A percentile compares a stretch with the other conserved stretches of the same genome.
Evolutionary conservation across 2,797 vertebrate genomes (phyloP).

Genomic region (Galaxias olidus): DNA sequence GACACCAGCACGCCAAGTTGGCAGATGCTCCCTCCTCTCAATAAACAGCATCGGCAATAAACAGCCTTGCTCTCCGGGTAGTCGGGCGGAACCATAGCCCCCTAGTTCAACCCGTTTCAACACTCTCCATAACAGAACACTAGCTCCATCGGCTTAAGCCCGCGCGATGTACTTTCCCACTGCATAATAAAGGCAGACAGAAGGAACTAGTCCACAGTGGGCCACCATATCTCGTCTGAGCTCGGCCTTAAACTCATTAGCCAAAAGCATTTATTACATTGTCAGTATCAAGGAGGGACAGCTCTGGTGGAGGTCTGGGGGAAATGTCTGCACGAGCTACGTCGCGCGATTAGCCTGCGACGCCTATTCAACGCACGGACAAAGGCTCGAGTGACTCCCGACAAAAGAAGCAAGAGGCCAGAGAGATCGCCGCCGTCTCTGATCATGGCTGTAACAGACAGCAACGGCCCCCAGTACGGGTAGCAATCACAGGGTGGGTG

Average conservation of each 20-base stretch:
- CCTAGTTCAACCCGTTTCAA: conserved; percentile 50
- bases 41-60: conserved; percentile 69
- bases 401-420: no score
- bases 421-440: no score
- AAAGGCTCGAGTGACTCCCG: conserved; percentile 41
- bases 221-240: conserved; percentile 41
- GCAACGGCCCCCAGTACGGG: conserved; percentile 2
- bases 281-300: conserved; percentile 42
- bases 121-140: conserved; percentile 59
- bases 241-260: conserved; percentile 59
- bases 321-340: conserved; percentile 24
- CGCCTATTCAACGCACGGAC: conserved; percentile 52
- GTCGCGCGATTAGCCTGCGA: conserved; percentile 25
- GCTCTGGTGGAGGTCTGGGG: conserved; percentile 35
- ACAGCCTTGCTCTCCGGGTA: conserved; percentile 60
- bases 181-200: conserved; percentile 27
- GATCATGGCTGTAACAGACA: no score
- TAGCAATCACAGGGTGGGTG: not conserved
- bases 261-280: conserved; percentile 54
- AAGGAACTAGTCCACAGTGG: conserved; percentile 47
- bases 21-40: conserved; percentile 49
- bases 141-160: conserved; percentile 54
- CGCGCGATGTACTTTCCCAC: conserved; percentile 43
- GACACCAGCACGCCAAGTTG: conserved; percentile 32
- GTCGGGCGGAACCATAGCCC: conserved; percentile 43